These are phyloP conservation scores for Coluber constrictor DNA, from an alignment of 2,797 vertebrate genomes.

Conservation along the genomic window DNA sequence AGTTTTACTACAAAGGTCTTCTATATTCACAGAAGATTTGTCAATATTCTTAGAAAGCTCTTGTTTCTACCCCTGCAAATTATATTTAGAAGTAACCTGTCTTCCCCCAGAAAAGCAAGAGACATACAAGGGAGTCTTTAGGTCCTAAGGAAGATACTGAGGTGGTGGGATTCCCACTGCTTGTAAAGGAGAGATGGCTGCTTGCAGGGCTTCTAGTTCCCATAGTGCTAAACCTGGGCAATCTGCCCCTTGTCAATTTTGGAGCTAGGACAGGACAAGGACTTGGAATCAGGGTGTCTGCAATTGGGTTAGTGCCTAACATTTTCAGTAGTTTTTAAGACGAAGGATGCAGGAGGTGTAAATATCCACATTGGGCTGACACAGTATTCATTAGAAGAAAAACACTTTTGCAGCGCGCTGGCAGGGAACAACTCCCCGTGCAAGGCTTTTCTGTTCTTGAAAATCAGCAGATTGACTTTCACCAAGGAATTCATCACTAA, in stretches of 20 bases:
- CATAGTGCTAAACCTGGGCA: background rate
- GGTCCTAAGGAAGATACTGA: background rate
- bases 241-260: background rate
- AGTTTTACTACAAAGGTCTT: background rate
- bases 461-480: conserved; percentile 54
- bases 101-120: background rate
- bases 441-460: conserved; percentile 34
- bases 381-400: conserved; percentile 47
- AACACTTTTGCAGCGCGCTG: conserved; percentile 32
- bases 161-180: background rate
- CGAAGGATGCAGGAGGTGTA: background rate
- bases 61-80: background rate
- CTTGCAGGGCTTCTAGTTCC: background rate
- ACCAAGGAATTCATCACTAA: conserved; percentile 35
- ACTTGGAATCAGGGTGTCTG: background rate
- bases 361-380: background rate
- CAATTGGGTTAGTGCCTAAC: background rate
- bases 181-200: background rate
- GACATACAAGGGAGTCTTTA: background rate
- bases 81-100: background rate
- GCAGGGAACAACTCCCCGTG: conserved; percentile 32
- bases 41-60: background rate
- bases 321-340: background rate
- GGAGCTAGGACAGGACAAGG: background rate
- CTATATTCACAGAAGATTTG: background rate